A percentile compares a stretch with the other conserved stretches of the same genome.
Evolutionary conservation across 2,888 invertebrate genomes (phyloP).

Genomic region (Polymixis flavicincta): DNA sequence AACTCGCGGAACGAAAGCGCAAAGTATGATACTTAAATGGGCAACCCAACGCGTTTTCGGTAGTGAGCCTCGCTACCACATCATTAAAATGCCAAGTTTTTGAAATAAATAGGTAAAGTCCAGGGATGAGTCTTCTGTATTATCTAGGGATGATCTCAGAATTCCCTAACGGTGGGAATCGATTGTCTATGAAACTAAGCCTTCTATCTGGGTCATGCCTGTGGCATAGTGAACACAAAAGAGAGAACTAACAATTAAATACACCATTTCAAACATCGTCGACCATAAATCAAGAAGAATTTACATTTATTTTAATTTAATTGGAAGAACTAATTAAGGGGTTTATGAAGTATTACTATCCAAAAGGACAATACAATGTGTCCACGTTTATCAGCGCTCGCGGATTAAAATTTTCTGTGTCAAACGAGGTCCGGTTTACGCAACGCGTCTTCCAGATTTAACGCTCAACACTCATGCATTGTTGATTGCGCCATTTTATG

Average conservation of each 20-base stretch:
- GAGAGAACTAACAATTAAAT: too few species aligned
- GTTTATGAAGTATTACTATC: neutral
- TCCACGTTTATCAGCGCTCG: slow-evolving; percentile 9
- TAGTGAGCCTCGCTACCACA: neutral
- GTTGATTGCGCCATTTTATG: slow-evolving; percentile 40
- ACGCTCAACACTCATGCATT: slow-evolving; percentile 11
- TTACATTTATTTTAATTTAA: neutral
- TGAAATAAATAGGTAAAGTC: too few species aligned
- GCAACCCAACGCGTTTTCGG: too few species aligned
- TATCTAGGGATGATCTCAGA: neutral
- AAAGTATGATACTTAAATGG: neutral
- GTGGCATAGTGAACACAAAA: too few species aligned
- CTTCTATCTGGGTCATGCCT: too few species aligned
- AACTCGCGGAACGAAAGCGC: neutral
- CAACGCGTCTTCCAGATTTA: slow-evolving; percentile 35
- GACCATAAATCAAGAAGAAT: neutral
- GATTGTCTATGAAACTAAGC: too few species aligned
- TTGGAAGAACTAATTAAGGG: neutral
- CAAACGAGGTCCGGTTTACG: slow-evolving; percentile 42
- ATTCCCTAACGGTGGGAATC: neutral
- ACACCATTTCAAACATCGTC: neutral
- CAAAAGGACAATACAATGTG: slow-evolving; percentile 1
- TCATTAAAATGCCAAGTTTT: neutral
- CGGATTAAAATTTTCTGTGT: slow-evolving; percentile 23
- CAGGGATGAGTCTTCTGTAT: neutral